Evolutionary conservation across 1,140 invertebrate species (phyloP).

Genomic region (Leptonema lineaticorne): DNA sequence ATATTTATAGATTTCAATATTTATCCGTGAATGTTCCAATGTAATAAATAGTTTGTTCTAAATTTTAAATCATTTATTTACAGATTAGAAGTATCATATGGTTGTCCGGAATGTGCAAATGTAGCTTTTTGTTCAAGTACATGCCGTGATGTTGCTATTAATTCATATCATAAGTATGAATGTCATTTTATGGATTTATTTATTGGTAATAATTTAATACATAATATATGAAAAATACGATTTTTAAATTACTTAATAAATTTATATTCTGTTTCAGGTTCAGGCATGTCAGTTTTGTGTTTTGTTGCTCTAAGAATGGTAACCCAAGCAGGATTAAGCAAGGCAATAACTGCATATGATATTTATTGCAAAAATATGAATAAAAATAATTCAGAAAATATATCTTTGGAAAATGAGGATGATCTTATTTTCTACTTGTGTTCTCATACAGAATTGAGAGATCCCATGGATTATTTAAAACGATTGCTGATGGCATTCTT

Average conservation of each 20-base stretch:
- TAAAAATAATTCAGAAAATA: background rate
- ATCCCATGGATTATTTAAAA: conserved; percentile 62
- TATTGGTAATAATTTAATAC: conserved; percentile 56
- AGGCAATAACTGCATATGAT: conserved; percentile 50
- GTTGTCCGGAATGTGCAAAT: conserved; percentile 73
- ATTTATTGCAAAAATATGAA: conserved; percentile 29
- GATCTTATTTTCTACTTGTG: conserved; percentile 60
- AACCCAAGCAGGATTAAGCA: conserved; percentile 54
- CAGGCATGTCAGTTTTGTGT: conserved; percentile 67
- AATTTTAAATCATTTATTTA: no score
- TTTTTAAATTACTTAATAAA: background rate
- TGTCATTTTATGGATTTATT: conserved; percentile 75
- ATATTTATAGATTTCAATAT: no score
- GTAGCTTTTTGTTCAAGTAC: conserved; percentile 72
- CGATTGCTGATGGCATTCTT: conserved; percentile 68
- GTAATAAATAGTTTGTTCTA: no score
- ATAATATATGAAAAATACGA: background rate
- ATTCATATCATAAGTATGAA: conserved; percentile 78
- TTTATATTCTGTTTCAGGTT: conserved; percentile 45
- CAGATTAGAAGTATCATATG: conserved; percentile 62
- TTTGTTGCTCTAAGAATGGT: conserved; percentile 65
- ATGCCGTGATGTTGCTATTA: conserved; percentile 68
- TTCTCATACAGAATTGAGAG: conserved; percentile 57
- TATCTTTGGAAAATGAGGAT: conserved; percentile 32
- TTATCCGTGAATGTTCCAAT: no score